Percentiles rank a stretch among this genome's conserved stretches.
These are phyloP conservation scores for Brachymystax lenok DNA, from an alignment of 2,797 vertebrate genomes.

Conservation along the genomic window DNA sequence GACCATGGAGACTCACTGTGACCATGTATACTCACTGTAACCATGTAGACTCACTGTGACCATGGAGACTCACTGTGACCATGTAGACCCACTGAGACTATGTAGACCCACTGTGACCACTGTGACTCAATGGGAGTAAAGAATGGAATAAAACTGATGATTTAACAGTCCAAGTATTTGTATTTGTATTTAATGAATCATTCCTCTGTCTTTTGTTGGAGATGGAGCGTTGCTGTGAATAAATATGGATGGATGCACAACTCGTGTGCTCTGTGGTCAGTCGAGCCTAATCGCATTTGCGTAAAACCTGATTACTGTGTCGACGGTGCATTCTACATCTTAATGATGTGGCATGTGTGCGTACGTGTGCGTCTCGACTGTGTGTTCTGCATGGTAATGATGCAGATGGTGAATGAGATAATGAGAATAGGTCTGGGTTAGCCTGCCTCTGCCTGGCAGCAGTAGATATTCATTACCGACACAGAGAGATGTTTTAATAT, in stretches of 20 bases:
- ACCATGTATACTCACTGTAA: too few species aligned
- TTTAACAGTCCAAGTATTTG: background rate
- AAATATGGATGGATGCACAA: background rate
- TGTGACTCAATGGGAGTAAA: background rate
- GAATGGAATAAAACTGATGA: background rate
- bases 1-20: too few species aligned
- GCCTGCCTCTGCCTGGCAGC: background rate
- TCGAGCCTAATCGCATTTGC: slow-evolving; percentile 17
- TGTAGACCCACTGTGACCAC: too few species aligned
- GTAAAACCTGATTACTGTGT: slow-evolving; percentile 15
- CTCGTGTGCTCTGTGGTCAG: background rate
- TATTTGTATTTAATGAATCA: slow-evolving; percentile 7
- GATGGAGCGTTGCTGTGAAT: background rate
- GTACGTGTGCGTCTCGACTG: background rate
- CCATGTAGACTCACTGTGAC: too few species aligned
- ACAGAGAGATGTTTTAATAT: slow-evolving; percentile 19
- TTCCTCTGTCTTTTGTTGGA: background rate
- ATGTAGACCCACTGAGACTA: too few species aligned
- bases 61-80: too few species aligned
- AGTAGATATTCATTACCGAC: slow-evolving; percentile 39
- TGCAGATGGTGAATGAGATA: slow-evolving; percentile 4
- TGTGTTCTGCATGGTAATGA: background rate
- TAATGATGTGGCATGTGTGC: slow-evolving; percentile 33
- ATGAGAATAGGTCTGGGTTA: slow-evolving; percentile 27
- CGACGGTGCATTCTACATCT: background rate